Evolutionary conservation across 2,888 invertebrate species (phyloP).

Genomic region (Harpalus rufipes): DNA sequence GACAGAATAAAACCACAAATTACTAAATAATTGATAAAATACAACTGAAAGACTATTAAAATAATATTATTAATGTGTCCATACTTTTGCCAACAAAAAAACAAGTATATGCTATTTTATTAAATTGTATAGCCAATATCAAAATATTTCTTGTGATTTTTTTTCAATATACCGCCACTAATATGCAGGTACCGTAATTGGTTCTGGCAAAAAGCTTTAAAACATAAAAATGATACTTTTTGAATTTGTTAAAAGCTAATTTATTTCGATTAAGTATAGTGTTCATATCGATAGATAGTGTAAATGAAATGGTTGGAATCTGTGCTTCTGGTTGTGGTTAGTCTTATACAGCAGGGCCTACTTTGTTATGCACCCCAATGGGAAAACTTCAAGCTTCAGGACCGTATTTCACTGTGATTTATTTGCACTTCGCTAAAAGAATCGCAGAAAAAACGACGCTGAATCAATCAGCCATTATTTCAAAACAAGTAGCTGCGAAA

Average conservation of each 20-base stretch:
- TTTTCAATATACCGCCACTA: too few species aligned
- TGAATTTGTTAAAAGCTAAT: constrained; percentile 14
- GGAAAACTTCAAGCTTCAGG: constrained; percentile 72
- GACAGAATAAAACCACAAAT: too few species aligned
- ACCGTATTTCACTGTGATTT: constrained; percentile 78
- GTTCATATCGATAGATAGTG: not conserved
- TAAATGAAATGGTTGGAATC: constrained; percentile 39
- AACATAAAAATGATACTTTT: not conserved
- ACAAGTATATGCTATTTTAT: too few species aligned
- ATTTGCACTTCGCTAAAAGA: constrained; percentile 77
- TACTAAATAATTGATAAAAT: too few species aligned
- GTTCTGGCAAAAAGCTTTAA: too few species aligned
- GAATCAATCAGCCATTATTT: constrained; percentile 78
- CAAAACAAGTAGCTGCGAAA: constrained; percentile 76
- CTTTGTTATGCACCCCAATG: constrained; percentile 77
- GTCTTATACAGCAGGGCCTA: constrained; percentile 73
- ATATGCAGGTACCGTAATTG: too few species aligned
- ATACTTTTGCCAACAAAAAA: too few species aligned
- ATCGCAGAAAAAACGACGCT: constrained; percentile 77
- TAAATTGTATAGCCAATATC: too few species aligned
- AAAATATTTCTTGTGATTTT: too few species aligned
- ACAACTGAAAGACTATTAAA: too few species aligned
- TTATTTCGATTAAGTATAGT: not conserved
- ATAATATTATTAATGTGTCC: too few species aligned
- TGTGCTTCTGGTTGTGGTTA: constrained; percentile 22